Evolutionary conservation across 2,797 vertebrate species (phyloP).

Genomic region (Pantherophis vulpinus): DNA sequence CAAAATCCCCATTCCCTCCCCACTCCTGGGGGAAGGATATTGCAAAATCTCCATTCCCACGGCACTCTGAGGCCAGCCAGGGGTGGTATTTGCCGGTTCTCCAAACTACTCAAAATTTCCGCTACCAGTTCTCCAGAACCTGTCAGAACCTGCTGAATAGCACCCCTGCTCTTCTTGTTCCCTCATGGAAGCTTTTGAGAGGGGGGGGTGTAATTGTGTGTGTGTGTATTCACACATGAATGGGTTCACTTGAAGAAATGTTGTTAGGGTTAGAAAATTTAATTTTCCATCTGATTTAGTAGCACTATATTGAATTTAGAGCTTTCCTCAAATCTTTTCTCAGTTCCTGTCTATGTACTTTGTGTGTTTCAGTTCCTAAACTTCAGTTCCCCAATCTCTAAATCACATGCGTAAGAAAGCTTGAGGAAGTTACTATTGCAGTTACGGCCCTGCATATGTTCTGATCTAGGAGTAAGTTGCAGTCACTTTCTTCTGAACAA

Average conservation of each 20-base stretch:
- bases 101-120: too few species aligned
- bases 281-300: background rate
- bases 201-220: background rate
- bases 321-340: background rate
- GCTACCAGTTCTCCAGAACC: too few species aligned
- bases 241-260: background rate
- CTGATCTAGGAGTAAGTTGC: background rate
- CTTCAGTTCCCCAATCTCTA: background rate
- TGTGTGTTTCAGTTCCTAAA: background rate
- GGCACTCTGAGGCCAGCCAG: too few species aligned
- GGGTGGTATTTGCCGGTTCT: too few species aligned
- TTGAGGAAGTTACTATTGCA: background rate
- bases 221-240: background rate
- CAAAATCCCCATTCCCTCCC: too few species aligned
- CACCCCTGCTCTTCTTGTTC: background rate
- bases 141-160: too few species aligned
- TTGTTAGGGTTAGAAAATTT: background rate
- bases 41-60: too few species aligned
- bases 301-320: background rate
- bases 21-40: too few species aligned
- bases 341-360: background rate
- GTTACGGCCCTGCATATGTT: background rate
- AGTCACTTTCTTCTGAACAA: background rate
- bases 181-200: background rate
- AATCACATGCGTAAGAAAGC: background rate